Conservation (phyloP, 2,113 vertebrate genomes). For the Xenopus laevis region DNA sequence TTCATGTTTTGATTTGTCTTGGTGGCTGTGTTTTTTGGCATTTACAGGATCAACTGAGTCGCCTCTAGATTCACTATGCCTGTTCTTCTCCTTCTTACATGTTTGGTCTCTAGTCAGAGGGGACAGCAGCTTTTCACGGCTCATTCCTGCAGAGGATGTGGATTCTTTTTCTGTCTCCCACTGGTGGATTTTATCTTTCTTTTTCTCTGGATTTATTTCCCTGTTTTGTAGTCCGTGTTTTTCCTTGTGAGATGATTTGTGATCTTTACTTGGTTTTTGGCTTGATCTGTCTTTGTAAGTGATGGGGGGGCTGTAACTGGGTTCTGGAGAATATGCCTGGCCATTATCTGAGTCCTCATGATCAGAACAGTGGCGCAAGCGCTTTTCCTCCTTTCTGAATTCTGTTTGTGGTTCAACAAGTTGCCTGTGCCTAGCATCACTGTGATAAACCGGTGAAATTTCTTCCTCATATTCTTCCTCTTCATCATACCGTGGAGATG, state of each 20-base stretch:
- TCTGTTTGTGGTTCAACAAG: constrained; percentile 56
- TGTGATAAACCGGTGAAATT: constrained; percentile 67
- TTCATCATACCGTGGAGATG: constrained; percentile 64
- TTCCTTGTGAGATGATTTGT: constrained; percentile 67
- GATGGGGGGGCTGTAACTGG: constrained; percentile 66
- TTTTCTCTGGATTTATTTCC: constrained; percentile 49
- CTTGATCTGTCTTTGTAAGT: constrained; percentile 66
- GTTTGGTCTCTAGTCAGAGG: constrained; percentile 39
- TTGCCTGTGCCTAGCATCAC: constrained; percentile 61
- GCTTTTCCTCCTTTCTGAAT: constrained; percentile 59
- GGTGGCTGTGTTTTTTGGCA: constrained; percentile 59
- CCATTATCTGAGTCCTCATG: constrained; percentile 68
- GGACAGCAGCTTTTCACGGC: constrained; percentile 57
- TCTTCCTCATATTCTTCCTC: constrained; percentile 63
- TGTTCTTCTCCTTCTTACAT: constrained; percentile 62
- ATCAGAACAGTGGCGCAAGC: constrained; percentile 64
- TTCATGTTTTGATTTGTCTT: constrained; percentile 65
- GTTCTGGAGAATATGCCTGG: constrained; percentile 71
- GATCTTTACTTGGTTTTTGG: constrained; percentile 67
- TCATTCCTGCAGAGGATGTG: constrained; percentile 17
- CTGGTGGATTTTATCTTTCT: constrained; percentile 52
- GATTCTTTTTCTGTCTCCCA: constrained; percentile 60
- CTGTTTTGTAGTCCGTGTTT: constrained; percentile 54
- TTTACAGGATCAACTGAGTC: constrained; percentile 48
- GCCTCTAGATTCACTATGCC: constrained; percentile 46